These are phyloP conservation scores for Sciaenops ocellatus DNA, from an alignment of 2,797 vertebrate genomes.

Conservation along the genomic window DNA sequence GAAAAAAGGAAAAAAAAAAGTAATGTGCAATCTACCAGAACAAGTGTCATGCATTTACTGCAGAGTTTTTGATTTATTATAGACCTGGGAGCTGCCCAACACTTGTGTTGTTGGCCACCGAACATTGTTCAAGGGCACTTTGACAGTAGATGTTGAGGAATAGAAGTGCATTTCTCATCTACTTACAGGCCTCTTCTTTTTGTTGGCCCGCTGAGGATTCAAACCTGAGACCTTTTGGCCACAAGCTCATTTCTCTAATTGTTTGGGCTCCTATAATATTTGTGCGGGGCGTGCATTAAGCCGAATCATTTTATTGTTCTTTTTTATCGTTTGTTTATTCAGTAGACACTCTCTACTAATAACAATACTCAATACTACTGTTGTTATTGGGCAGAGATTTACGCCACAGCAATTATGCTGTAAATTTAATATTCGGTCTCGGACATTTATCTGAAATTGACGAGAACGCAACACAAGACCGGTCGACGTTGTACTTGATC, in stretches of 20 bases:
- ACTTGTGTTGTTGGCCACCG: constrained; percentile 75
- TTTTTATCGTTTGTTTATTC: constrained; percentile 64
- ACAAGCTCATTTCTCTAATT: constrained; percentile 72
- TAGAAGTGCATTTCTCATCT: constrained; percentile 75
- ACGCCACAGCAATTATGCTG: constrained; percentile 23
- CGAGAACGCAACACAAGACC: neutral
- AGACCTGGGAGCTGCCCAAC: constrained; percentile 80
- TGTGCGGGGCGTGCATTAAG: constrained; percentile 53
- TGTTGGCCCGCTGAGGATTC: constrained; percentile 57
- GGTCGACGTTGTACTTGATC: neutral
- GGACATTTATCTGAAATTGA: constrained; percentile 39
- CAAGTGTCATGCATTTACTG: constrained; percentile 78
- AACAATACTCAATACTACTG: constrained; percentile 27
- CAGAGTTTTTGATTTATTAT: constrained; percentile 81
- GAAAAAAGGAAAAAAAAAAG: constrained; percentile 37
- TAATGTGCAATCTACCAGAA: constrained; percentile 76
- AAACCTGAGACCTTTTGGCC: constrained; percentile 66
- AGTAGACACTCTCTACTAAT: constrained; percentile 56
- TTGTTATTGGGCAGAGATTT: constrained; percentile 49
- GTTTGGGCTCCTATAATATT: constrained; percentile 63
- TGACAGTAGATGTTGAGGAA: constrained; percentile 74
- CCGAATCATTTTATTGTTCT: constrained; percentile 65
- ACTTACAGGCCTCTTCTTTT: constrained; percentile 54
- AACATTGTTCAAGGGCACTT: constrained; percentile 82
- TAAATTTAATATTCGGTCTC: constrained; percentile 27